Base-by-base conservation (phyloP, 92 coral and sea anemone species). In the Muricea muricata region DNA sequence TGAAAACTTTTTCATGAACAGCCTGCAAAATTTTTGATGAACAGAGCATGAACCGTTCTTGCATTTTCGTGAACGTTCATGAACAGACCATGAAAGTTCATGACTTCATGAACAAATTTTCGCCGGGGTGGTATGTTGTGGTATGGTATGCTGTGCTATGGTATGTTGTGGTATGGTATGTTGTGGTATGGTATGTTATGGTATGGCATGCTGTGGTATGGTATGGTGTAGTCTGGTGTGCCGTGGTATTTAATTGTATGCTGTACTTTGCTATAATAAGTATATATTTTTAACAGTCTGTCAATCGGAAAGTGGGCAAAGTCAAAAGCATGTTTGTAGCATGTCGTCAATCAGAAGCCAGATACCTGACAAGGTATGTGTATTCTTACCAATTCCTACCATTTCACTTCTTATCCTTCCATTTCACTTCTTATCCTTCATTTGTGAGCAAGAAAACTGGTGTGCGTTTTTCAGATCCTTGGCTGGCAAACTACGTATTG, bases 281-380 rank as follows among this genome's bases (percentile, higher is more conserved):
- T 18, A 28, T 63, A 40, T 29, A 15, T 63, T 15, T 28, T 0
- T 26, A 86, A 7, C 47, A 95, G 98, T 95, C 98, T 14, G 93
- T 91, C 86, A 76, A 90, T 25, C 94, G 92, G 57, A 95, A 95
- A 35, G 88, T 91, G 45, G 96, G 90, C 26, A 88, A 94, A 48
- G 92, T 95, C 52, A 95, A 95, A 45, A 93, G 98, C n/a, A 95
- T 93, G 98, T 92, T 93, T 81, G 96, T 95, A 45, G 97, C 98
- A 26, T 95, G 97, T 54, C 94, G 97, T 15, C 93, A 95, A 30
- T 90, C 93, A 32, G 98, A 95, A 31, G 97, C 98, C 15, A 86
- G 98, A 81, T 93, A 93, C 63, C 86, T 95, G 47, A 95, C 93
- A 21, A 90, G 97, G 98, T 93, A 75, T 8, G 41, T 1, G 1